Evolutionary conservation across 2,797 vertebrate species (phyloP), one percentile per base, ranked within the genome.

Genomic region (Sebastes ruberrimus): DNA sequence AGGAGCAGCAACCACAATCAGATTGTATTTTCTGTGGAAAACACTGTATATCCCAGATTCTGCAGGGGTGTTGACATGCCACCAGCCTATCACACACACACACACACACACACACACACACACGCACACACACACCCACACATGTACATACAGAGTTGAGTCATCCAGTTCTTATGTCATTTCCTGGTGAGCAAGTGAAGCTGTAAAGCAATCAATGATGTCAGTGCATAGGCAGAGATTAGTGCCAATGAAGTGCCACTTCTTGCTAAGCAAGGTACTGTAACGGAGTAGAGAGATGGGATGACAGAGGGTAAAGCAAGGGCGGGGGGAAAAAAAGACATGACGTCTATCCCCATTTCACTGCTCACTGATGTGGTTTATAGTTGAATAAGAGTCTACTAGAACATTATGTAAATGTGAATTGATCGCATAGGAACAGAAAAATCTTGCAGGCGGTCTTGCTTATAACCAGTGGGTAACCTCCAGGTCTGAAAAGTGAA

Each of bases 161-260:
- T 78, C 68, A 82, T 76, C 28, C 6, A 32, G 35, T 64, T 75
- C 57, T 81, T 68, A 49, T 60, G 82, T 78, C n/a, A 80, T 87
- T 87, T 86, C 85, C 73, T 70, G 59, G 32, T 74, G 33, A 81
- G 62, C 46, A 55, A 73, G 16, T 49, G 46, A 82, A 72, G 78
- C 62, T 76, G 62, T 73, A 68, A 76, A 62, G 61, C 63, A 81
- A 74, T 86, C 74, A 71, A 59, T 83, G 72, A 86, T 77, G 79
- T 78, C 79, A 82, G 76, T 71, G 61, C 60, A 56, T 27, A 63
- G 56, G 68, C 49, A 55, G 56, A 57, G 52, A 81, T 38, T 53
- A 59, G 66, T 78, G 83, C 56, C 71, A 68, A 14, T 76, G 57
- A 71, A 49, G 67, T 79, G 70, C 71, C 60, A 76, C 52, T 62